These are phyloP conservation scores for Procavia capensis DNA, from an alignment of 2,113 vertebrate genomes.

Conservation along the genomic window DNA sequence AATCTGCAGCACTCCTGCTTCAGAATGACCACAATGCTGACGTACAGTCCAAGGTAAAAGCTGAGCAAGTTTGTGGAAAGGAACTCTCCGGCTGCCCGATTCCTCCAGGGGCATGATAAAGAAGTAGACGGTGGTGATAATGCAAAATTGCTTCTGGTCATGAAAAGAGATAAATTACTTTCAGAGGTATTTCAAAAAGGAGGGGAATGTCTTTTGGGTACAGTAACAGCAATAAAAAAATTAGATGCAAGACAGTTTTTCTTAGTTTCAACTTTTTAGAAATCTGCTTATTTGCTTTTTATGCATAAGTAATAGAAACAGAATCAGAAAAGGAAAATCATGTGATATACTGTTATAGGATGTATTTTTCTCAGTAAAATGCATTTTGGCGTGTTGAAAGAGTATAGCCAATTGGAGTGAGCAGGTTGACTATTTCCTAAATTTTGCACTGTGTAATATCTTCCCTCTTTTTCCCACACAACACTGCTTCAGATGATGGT, in stretches of 20 bases:
- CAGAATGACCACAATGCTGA: conserved; percentile 99
- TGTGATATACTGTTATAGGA: not conserved
- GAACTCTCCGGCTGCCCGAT: not conserved
- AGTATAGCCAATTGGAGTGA: conserved; percentile 66
- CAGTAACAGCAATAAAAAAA: not conserved
- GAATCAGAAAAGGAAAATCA: conserved; percentile 43
- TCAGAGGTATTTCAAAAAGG: conserved; percentile 32
- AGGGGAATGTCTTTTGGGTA: not conserved
- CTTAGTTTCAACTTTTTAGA: conserved; percentile 52
- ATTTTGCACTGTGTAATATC: conserved; percentile 83
- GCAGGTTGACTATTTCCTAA: conserved; percentile 53
- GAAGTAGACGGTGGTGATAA: not conserved
- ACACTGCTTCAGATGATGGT: conserved; percentile 99
- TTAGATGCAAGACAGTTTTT: not conserved
- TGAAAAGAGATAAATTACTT: not conserved
- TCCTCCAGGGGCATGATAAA: not conserved
- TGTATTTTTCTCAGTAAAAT: conserved; percentile 56
- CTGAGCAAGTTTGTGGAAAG: fast-evolving
- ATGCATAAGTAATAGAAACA: not conserved
- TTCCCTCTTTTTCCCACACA: conserved; percentile 89
- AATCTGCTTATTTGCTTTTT: conserved; percentile 17
- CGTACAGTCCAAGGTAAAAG: conserved; percentile 97
- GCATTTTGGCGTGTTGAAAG: conserved; percentile 73
- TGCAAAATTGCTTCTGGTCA: not conserved
- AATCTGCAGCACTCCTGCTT: conserved; percentile 96